These are phyloP conservation scores for Actinemys pallida DNA, from an alignment of 2,113 vertebrate species.

Conservation along the genomic window DNA sequence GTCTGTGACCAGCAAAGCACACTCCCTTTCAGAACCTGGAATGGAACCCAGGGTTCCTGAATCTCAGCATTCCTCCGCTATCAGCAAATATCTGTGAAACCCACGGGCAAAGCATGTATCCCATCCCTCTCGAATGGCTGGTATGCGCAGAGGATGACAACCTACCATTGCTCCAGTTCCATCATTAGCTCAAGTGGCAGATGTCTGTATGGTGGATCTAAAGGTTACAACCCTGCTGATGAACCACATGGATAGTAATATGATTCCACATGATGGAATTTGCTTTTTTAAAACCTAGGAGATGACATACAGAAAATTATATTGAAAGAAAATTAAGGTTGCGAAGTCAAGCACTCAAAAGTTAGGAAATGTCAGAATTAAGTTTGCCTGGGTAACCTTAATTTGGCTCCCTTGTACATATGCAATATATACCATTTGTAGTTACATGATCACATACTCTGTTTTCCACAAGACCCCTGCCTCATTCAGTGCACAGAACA, in stretches of 20 bases:
- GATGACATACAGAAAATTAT: background rate
- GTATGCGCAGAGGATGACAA: background rate
- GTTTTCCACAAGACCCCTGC: background rate
- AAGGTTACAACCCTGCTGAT: background rate
- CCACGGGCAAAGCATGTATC: background rate
- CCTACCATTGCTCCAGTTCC: background rate
- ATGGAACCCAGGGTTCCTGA: background rate
- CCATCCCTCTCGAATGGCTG: background rate
- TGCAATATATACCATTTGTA: background rate
- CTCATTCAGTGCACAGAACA: background rate
- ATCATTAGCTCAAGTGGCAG: background rate
- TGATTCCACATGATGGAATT: background rate
- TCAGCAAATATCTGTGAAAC: background rate
- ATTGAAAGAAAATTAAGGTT: background rate
- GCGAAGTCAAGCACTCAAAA: background rate
- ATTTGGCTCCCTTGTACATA: background rate
- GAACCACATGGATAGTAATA: background rate
- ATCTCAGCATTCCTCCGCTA: background rate
- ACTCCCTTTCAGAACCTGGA: background rate
- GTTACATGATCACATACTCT: background rate
- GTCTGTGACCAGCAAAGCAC: too few species aligned
- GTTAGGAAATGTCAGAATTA: background rate
- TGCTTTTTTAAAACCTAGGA: background rate
- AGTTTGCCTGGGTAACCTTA: background rate
- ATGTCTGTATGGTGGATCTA: background rate